Percentiles rank a stretch among this genome's conserved stretches.
These are phyloP conservation scores for Cladorhizidae sp. DNA, from an alignment of 37 sponge, comb jelly and placozoan genomes.

Conservation along the genomic window DNA sequence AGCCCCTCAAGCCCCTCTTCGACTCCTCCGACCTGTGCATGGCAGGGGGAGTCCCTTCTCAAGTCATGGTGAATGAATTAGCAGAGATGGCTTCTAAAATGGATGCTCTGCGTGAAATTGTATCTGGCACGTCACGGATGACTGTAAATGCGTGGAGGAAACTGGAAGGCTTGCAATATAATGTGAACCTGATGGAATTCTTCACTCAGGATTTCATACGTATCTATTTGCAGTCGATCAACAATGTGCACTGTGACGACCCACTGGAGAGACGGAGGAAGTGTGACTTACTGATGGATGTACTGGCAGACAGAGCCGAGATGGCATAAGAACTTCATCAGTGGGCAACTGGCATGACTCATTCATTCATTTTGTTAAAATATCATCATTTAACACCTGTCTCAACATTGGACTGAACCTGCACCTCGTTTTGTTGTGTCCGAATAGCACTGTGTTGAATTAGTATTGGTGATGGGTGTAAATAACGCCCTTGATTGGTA, in stretches of 20 bases:
- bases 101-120: slow-evolving; percentile 30
- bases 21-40: slow-evolving; percentile 22
- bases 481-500: too few species aligned
- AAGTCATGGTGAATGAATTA: slow-evolving; percentile 46
- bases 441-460: too few species aligned
- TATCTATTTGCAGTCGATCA: slow-evolving; percentile 50
- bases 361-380: too few species aligned
- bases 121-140: slow-evolving; percentile 39
- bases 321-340: too few species aligned
- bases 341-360: too few species aligned
- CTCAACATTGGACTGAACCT: too few species aligned
- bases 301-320: slow-evolving; percentile 30
- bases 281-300: slow-evolving; percentile 57
- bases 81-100: slow-evolving; percentile 21
- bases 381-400: too few species aligned
- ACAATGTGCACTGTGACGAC: slow-evolving; percentile 33
- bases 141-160: slow-evolving; percentile 51
- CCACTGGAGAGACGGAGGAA: slow-evolving; percentile 51
- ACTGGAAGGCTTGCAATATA: slow-evolving; percentile 23
- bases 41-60: slow-evolving; percentile 1
- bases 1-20: slow-evolving; percentile 61
- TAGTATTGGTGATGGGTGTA: too few species aligned
- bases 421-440: too few species aligned
- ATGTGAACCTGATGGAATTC: slow-evolving; percentile 63
- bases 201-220: slow-evolving; percentile 61